Evolutionary conservation across 2,113 vertebrate species (phyloP).

Genomic region (Catharus bicknelli): DNA sequence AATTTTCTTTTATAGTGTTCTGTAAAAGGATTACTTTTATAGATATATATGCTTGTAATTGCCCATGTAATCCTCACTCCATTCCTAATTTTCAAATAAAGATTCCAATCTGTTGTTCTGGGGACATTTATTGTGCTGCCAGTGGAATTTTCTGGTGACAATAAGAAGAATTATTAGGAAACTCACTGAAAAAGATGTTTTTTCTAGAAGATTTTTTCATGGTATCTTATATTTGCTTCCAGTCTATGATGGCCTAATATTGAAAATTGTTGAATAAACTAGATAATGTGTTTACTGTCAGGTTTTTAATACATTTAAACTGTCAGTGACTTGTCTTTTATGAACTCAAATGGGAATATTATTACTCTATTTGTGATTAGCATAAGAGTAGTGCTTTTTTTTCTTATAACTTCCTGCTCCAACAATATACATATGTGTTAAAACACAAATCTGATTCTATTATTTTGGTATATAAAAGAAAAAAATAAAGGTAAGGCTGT

Average conservation of each 20-base stretch:
- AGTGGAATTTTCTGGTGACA: not conserved
- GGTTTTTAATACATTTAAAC: not conserved
- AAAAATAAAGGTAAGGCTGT: not conserved
- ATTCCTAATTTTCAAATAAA: slow-evolving; percentile 8
- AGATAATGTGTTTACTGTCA: not conserved
- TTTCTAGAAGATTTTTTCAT: not conserved
- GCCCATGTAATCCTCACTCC: not conserved
- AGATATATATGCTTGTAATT: not conserved
- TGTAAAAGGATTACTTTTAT: slow-evolving; percentile 13
- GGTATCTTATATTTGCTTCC: not conserved
- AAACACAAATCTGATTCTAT: not conserved
- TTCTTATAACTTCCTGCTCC: not conserved
- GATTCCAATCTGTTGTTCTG: not conserved
- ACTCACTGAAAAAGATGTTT: not conserved
- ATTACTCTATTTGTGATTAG: not conserved
- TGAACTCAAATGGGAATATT: not conserved
- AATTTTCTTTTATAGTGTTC: not conserved
- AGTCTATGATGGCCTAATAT: not conserved
- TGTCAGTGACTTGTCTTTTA: not conserved
- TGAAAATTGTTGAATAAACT: not conserved
- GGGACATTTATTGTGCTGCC: not conserved
- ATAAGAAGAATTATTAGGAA: not conserved
- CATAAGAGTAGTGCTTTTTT: not conserved
- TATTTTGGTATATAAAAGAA: not conserved
- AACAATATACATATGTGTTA: not conserved